Evolutionary conservation across 2,888 invertebrate species (phyloP).

Genomic region (Dynastes grantii): DNA sequence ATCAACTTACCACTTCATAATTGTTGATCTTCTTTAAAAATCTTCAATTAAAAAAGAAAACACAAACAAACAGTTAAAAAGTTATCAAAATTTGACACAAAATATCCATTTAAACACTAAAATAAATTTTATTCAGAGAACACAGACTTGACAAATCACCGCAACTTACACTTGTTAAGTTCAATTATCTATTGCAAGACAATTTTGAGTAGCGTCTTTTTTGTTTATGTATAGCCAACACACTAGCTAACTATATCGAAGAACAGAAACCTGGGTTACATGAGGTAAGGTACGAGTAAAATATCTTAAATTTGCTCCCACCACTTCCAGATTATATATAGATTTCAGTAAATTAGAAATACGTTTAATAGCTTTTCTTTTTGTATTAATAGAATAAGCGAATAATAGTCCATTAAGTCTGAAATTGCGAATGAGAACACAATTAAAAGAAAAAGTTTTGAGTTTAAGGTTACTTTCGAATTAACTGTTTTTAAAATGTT

Average conservation of each 20-base stretch:
- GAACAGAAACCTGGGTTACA: constrained; percentile 12
- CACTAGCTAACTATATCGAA: constrained; percentile 11
- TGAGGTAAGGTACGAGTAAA: constrained; percentile 20
- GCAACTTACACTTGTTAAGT: background rate
- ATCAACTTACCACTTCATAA: constrained; percentile 26
- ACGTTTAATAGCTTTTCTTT: background rate
- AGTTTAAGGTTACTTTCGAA: too few relatives aligned
- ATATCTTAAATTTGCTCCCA: constrained; percentile 36
- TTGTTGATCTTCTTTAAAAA: constrained; percentile 1
- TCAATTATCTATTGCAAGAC: background rate
- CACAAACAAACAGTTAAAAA: background rate
- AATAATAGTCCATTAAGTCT: background rate
- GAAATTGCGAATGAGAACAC: background rate
- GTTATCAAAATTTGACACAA: background rate
- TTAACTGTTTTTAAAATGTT: too few relatives aligned
- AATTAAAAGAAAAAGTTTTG: background rate
- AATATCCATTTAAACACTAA: background rate
- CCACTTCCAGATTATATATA: constrained; percentile 21
- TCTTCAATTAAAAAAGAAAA: background rate
- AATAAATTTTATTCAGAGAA: too few relatives aligned
- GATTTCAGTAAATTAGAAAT: constrained; percentile 40
- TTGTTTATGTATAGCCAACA: background rate
- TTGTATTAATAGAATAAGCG: background rate
- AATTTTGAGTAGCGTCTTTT: background rate
- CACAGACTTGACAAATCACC: too few relatives aligned